Conservation (phyloP, 2,113 vertebrate genomes). For the Thomomys bottae region DNA sequence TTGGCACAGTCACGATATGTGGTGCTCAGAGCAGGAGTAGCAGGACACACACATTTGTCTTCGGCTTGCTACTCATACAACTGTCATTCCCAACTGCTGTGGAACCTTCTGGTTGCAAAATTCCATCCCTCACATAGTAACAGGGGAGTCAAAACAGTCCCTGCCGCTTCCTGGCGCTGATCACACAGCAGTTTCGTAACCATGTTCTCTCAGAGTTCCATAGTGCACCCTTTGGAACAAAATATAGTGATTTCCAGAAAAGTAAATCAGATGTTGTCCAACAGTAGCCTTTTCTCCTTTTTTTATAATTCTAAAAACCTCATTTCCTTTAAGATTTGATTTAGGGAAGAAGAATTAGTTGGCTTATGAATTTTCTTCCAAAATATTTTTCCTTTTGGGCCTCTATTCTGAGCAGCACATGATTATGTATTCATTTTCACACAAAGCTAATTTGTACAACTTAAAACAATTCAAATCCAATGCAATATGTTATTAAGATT, state of each 20-base stretch:
- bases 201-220: slow-evolving; percentile 67
- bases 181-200: slow-evolving; percentile 63
- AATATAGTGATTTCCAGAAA: slow-evolving; percentile 62
- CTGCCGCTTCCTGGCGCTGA: slow-evolving; percentile 33
- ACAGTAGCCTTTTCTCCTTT: neutral
- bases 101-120: slow-evolving; percentile 80
- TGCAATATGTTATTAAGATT: slow-evolving; percentile 39
- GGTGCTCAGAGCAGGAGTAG: slow-evolving; percentile 59
- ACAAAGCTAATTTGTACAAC: slow-evolving; percentile 7
- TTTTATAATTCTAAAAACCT: neutral
- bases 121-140: slow-evolving; percentile 80
- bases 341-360: neutral
- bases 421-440: neutral
- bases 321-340: neutral
- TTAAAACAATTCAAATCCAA: slow-evolving; percentile 38
- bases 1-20: slow-evolving; percentile 54
- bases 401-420: neutral
- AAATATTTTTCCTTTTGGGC: neutral
- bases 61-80: slow-evolving; percentile 68
- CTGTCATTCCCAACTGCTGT: slow-evolving; percentile 78
- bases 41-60: slow-evolving; percentile 78
- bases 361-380: neutral
- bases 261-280: slow-evolving; percentile 27
- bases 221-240: slow-evolving; percentile 53
- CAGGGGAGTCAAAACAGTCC: slow-evolving; percentile 75